Evolutionary conservation across 1,140 invertebrate genomes (phyloP), one percentile per base, ranked within the genome.

Genomic region (Trichogramma pretiosum): DNA sequence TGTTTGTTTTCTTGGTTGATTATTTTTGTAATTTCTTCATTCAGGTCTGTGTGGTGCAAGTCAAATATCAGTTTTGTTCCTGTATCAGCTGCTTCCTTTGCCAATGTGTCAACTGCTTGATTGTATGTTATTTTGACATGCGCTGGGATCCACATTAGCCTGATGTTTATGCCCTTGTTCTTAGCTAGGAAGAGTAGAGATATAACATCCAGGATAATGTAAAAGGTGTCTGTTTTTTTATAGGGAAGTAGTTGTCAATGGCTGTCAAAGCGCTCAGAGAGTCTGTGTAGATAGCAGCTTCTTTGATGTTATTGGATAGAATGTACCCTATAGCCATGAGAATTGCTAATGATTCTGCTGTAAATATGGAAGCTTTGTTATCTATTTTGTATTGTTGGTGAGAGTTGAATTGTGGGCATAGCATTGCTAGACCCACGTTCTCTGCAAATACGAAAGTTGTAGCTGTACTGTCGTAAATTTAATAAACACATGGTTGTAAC

Each of bases 71-170:
- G 3, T 11, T 2, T 30, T 16, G 8, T 17, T 16, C 22, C 37
- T 2, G 14, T 14, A 30, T 17, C 30, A 10, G 39, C 10, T n/a
- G 45, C 33, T 13, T 18, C 4, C 32, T 46, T 46, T 4, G 45
- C 45, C 13, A 46, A 26, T 3, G 18, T 5, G 19, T 46, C 45
- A 2, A 28, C 36, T 8, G n/a, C 19, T 28, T 46, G 35, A 21
- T 46, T 46, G 7, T 37, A 24, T 38, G 18, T 30, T 4, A 46
- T 38, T 13, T 28, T 13, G 2, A 5, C 3, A 18, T 46, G 45
- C 18, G 35, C 28, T 1, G 45, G 45, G 2, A 38, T 46, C 45
- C 35, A 46, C 2, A 46, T 32, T 3, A 46, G 9, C 4, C n/a
- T 17, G 11, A 46, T 46, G 23, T 4, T 24, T 5, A 14, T 36